Evolutionary conservation across 2,797 vertebrate species (phyloP), one percentile per base, ranked within the genome.

Genomic region (Pseudochaenichthys georgianus): DNA sequence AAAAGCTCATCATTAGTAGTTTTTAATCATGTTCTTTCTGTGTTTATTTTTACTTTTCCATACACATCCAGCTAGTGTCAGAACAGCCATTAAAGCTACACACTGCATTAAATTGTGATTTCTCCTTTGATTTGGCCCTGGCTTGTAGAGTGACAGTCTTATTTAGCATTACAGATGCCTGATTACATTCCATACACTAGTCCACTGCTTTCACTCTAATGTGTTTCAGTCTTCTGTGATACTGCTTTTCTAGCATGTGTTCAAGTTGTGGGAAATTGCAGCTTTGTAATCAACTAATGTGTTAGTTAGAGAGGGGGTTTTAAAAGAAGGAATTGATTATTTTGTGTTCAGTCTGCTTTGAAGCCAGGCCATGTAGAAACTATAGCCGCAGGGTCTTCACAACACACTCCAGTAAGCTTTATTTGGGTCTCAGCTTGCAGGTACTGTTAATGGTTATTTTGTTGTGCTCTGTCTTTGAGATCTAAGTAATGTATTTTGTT

Each of bases 291-390:
- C 13, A 47, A 16, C 13, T 51, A 16, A 46, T 48, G 41, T 46
- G 8, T 67, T 46, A 13, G 16, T 48, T 34, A 16, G 28, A 58
- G n/a, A 21, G 13, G 57, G n/a, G 19, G 17, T 63, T 83, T 55
- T 66, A 13, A 79, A 67, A 80, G 58, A 80, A 61, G 15, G 38
- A 74, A 91, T 87, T 89, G 91, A 92, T 93, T 87, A 2, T 78
- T 64, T 77, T 84, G 74, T 77, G 75, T 85, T 85, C 45, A 59
- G 31, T 72, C 77, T 84, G 64, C 62, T 84, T 64, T 87, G 76
- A 91, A 94, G 90, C 82, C 84, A 91, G 90, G 91, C 83, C 90
- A 90, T 87, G 86, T 83, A 77, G 73, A 87, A 87, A 79, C 73
- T 75, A 19, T 47, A 58, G 80, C 87, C 77, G 12, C 9, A 28